These are phyloP conservation scores for Neosilurus hyrtlii DNA, from an alignment of 2,797 vertebrate species.

Conservation along the genomic window DNA sequence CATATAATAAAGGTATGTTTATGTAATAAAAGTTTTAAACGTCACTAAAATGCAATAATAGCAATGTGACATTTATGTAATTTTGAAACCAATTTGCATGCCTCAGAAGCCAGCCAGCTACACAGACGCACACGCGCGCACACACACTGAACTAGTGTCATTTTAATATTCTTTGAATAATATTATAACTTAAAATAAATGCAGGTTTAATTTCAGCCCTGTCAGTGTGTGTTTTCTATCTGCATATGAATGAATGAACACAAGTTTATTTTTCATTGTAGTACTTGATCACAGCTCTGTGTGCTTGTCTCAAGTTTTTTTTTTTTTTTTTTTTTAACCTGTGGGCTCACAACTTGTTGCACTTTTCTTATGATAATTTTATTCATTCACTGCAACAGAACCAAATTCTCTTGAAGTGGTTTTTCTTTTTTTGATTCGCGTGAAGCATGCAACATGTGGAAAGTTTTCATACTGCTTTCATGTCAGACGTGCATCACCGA, in stretches of 20 bases:
- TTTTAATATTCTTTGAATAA: neutral
- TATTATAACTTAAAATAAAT: neutral
- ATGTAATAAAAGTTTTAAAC: neutral
- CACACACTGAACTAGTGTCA: no score
- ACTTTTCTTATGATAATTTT: neutral
- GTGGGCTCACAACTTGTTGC: neutral
- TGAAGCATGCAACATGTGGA: slow-evolving; percentile 10
- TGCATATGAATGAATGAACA: neutral
- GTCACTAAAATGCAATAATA: neutral
- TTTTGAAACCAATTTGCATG: slow-evolving; percentile 10
- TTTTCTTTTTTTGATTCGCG: neutral
- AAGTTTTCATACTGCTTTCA: slow-evolving; percentile 11
- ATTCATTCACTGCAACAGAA: neutral
- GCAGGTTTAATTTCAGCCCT: neutral
- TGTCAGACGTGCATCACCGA: slow-evolving; percentile 19
- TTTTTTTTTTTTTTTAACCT: neutral
- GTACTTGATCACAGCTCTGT: neutral
- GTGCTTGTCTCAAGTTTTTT: neutral
- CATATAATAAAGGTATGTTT: neutral
- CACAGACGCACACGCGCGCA: neutral
- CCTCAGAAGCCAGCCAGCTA: neutral
- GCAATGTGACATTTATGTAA: slow-evolving; percentile 7
- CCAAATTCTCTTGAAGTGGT: neutral
- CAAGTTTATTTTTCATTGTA: neutral
- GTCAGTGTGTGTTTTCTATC: neutral